A percentile compares a stretch with the other conserved stretches of the same genome.
Conservation (phyloP, 2,113 vertebrate species). For the Nothocercus julius region DNA sequence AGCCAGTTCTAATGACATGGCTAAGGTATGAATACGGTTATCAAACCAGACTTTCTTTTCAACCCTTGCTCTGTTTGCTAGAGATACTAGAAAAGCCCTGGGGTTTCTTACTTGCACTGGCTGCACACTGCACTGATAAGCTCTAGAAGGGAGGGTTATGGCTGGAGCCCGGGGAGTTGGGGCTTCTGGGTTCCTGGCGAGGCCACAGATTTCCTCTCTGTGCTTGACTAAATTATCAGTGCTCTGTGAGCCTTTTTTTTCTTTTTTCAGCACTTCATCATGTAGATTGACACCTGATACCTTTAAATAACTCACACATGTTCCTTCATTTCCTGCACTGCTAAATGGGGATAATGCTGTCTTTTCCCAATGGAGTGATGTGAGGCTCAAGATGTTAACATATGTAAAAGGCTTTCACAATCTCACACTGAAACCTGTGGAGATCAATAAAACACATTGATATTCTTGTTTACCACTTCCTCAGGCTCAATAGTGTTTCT, state of each 20-base stretch:
- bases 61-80: not conserved
- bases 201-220: not conserved
- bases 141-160: not conserved
- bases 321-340: not conserved
- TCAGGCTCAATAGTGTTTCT: not conserved
- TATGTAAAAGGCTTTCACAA: not conserved
- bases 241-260: not conserved
- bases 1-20: not conserved
- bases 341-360: not conserved
- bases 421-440: not conserved
- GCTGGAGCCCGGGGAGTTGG: not conserved
- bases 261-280: not conserved
- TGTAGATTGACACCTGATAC: not conserved
- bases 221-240: not conserved
- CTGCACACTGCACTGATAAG: not conserved
- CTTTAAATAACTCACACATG: not conserved
- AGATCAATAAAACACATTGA: not conserved
- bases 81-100: not conserved
- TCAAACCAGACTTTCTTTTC: not conserved
- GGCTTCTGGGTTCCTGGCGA: accelerated
- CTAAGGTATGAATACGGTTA: not conserved
- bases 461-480: not conserved
- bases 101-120: accelerated
- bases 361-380: not conserved
- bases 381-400: not conserved